Conservation (phyloP, 2,888 invertebrate species). For the Trichogramma dendrolimi region DNA sequence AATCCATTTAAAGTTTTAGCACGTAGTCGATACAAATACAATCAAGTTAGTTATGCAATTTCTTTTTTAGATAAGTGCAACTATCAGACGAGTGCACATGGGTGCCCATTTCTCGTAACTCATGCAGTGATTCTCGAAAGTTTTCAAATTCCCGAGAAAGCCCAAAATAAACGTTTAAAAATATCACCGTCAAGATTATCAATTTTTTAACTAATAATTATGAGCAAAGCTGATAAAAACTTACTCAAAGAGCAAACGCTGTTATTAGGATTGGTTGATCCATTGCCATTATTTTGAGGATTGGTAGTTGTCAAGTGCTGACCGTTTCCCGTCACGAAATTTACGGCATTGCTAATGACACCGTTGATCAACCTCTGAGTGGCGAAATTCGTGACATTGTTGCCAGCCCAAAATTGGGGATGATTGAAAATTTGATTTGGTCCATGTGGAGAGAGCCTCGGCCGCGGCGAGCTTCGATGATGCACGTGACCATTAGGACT, state of each 20-base stretch:
- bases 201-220: too few relatives aligned
- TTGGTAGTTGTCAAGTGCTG: background rate
- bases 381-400: constrained; percentile 47
- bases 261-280: background rate
- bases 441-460: constrained; percentile 55
- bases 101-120: too few relatives aligned
- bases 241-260: too few relatives aligned
- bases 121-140: too few relatives aligned
- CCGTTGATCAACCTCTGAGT: constrained; percentile 50
- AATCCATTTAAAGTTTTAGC: background rate
- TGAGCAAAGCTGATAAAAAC: too few relatives aligned
- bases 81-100: too few relatives aligned
- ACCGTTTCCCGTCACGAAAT: constrained; percentile 39
- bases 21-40: background rate
- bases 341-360: constrained; percentile 47
- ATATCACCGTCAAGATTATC: too few relatives aligned
- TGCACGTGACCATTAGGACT: constrained; percentile 37
- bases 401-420: constrained; percentile 51
- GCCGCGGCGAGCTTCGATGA: constrained; percentile 39
- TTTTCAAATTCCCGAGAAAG: too few relatives aligned
- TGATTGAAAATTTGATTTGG: constrained; percentile 55
- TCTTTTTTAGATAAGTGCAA: too few relatives aligned
- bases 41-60: too few relatives aligned
- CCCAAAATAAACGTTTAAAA: too few relatives aligned
- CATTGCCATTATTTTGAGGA: background rate